phyloP scores from a whole-genome alignment of 35 echinoderm and acorn worm species.

The Patiria miniata region DNA sequence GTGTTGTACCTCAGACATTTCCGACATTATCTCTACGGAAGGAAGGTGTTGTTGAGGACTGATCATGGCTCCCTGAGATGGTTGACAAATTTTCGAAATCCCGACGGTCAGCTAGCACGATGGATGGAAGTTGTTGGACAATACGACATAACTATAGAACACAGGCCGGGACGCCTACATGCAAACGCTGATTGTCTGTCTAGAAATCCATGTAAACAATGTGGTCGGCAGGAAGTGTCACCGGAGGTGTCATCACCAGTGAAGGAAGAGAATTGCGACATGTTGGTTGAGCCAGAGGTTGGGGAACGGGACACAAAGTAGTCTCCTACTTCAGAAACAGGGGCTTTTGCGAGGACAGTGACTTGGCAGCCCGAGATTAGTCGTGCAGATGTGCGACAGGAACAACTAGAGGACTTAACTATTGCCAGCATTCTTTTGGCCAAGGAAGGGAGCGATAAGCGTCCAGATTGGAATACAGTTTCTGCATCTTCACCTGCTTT shows the following conservation, averaged over 20 bases:
- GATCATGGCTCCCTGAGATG: constrained; percentile 60
- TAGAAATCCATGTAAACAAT: constrained; percentile 42
- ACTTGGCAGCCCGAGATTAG: background rate
- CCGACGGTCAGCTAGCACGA: constrained; percentile 57
- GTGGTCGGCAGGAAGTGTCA: constrained; percentile 2
- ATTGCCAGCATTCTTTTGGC: background rate
- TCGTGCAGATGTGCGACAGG: background rate
- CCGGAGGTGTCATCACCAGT: no score
- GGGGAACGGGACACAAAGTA: no score
- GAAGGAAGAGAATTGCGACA: no score
- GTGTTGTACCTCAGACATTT: constrained; percentile 47
- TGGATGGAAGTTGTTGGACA: constrained; percentile 54
- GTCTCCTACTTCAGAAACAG: no score
- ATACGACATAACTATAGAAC: constrained; percentile 43
- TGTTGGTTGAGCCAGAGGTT: no score
- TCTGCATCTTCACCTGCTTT: background rate
- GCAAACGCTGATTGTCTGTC: constrained; percentile 59
- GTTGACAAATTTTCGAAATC: constrained; percentile 51
- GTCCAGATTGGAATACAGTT: constrained; percentile 24
- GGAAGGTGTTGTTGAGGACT: constrained; percentile 37
- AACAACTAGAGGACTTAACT: constrained; percentile 27
- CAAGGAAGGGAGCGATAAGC: constrained; percentile 5
- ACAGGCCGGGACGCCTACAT: constrained; percentile 42
- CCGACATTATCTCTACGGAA: constrained; percentile 58
- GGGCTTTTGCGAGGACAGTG: background rate